Conservation (phyloP, 2,888 invertebrate species). For the Platerodrilus igneus region DNA sequence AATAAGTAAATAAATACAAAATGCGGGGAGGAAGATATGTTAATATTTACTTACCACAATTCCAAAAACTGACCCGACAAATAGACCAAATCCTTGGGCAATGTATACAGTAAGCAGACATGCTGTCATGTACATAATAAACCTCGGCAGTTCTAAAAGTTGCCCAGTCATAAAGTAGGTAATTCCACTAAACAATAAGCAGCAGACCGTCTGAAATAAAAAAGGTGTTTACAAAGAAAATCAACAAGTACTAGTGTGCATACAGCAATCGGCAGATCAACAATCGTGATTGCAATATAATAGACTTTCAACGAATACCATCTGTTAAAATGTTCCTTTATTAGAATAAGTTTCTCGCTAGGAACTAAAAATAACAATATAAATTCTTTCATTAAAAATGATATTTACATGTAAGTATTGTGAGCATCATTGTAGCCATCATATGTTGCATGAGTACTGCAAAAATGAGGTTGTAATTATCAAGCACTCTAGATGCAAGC, state of each 20-base stretch:
- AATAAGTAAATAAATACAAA: constrained; percentile 15
- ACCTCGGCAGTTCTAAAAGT: constrained; percentile 73
- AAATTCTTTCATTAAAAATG: no score
- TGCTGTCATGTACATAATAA: constrained; percentile 80
- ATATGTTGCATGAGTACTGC: constrained; percentile 90
- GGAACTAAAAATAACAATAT: constrained; percentile 68
- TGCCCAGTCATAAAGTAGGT: constrained; percentile 89
- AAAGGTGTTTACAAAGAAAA: no score
- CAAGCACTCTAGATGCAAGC: constrained; percentile 71
- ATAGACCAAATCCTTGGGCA: constrained; percentile 87
- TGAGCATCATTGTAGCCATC: constrained; percentile 89
- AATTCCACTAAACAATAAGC: constrained; percentile 65
- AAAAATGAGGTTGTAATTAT: constrained; percentile 85
- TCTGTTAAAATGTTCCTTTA: constrained; percentile 83
- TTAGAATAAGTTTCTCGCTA: constrained; percentile 72
- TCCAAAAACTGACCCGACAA: constrained; percentile 84
- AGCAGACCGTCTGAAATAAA: constrained; percentile 59
- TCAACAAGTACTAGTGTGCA: no score
- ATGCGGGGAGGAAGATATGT: constrained; percentile 1
- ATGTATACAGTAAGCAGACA: constrained; percentile 80
- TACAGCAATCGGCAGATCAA: constrained; percentile 76
- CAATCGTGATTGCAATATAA: constrained; percentile 68
- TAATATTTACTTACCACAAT: constrained; percentile 66
- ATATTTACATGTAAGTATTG: constrained; percentile 78
- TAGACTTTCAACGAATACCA: constrained; percentile 85